These are phyloP conservation scores for Carduelis carduelis DNA, from an alignment of 2,797 vertebrate genomes.

Conservation along the genomic window DNA sequence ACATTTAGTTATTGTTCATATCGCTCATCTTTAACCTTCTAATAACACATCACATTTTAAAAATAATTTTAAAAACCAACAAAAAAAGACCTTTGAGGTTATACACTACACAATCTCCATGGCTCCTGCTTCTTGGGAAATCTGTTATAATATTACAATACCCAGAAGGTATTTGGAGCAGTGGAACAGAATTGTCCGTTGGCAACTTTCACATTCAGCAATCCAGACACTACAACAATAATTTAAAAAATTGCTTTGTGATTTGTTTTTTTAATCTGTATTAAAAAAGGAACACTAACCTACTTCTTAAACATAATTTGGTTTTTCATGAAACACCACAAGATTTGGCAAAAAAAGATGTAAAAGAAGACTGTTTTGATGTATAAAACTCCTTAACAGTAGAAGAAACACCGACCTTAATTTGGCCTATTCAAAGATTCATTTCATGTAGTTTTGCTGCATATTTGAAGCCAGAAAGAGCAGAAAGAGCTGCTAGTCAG, in stretches of 20 bases:
- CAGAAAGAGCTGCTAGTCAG: slow-evolving; percentile 47
- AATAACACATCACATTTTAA: slow-evolving; percentile 70
- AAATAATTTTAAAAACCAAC: slow-evolving; percentile 66
- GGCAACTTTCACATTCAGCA: slow-evolving; percentile 73
- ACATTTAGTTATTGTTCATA: slow-evolving; percentile 76
- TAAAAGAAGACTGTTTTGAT: slow-evolving; percentile 67
- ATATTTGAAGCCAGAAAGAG: slow-evolving; percentile 65
- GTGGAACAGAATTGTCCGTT: slow-evolving; percentile 49
- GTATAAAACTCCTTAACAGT: slow-evolving; percentile 73
- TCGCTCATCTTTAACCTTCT: slow-evolving; percentile 74
- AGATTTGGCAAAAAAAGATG: slow-evolving; percentile 73
- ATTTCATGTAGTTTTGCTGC: slow-evolving; percentile 55
- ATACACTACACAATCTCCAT: slow-evolving; percentile 63
- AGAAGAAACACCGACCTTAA: slow-evolving; percentile 69
- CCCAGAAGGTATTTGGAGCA: slow-evolving; percentile 58
- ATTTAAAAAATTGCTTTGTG: slow-evolving; percentile 69
- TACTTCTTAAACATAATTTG: slow-evolving; percentile 68
- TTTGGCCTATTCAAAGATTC: slow-evolving; percentile 58
- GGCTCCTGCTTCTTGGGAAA: slow-evolving; percentile 49
- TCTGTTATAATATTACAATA: slow-evolving; percentile 20
- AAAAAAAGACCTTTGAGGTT: slow-evolving; percentile 58
- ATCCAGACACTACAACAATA: slow-evolving; percentile 73
- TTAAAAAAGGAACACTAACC: slow-evolving; percentile 74
- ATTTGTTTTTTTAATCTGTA: slow-evolving; percentile 42
- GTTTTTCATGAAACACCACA: slow-evolving; percentile 70